Evolutionary conservation across 2,797 vertebrate species (phyloP).

Genomic region (Etheostoma nigrum): DNA sequence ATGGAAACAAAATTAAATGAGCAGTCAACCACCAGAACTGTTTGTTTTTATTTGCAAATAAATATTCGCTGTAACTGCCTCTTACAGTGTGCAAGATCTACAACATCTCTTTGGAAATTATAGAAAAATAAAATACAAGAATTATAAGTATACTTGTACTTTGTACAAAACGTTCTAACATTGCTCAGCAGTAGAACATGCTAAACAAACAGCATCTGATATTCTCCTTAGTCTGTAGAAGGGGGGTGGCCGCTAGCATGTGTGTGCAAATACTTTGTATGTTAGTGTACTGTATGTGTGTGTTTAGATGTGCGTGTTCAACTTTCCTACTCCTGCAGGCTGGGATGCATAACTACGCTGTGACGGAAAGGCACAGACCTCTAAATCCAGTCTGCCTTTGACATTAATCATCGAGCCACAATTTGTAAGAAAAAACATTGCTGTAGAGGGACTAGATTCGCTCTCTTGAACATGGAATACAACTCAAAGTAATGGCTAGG

Average conservation of each 20-base stretch:
- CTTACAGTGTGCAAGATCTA: slow-evolving; percentile 94
- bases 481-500: slow-evolving; percentile 66
- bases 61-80: slow-evolving; percentile 93
- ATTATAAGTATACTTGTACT: slow-evolving; percentile 96
- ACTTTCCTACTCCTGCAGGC: slow-evolving; percentile 54
- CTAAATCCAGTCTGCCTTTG: slow-evolving; percentile 54
- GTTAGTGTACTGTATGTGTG: slow-evolving; percentile 6
- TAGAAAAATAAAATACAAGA: slow-evolving; percentile 99
- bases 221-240: slow-evolving; percentile 78
- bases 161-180: slow-evolving; percentile 97
- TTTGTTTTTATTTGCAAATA: slow-evolving; percentile 97
- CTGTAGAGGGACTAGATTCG: slow-evolving; percentile 22
- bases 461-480: slow-evolving; percentile 44
- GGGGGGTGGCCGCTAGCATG: slow-evolving; percentile 81
- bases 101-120: slow-evolving; percentile 97
- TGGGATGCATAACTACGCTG: slow-evolving; percentile 49
- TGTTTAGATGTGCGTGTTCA: slow-evolving; percentile 25
- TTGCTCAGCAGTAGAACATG: slow-evolving; percentile 96
- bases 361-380: slow-evolving; percentile 70
- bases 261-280: slow-evolving; percentile 35
- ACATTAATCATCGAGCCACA: slow-evolving; percentile 47
- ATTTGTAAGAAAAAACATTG: slow-evolving; percentile 40
- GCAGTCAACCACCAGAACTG: slow-evolving; percentile 87
- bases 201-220: slow-evolving; percentile 93
- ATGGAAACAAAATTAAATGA: slow-evolving; percentile 55